phyloP scores from a whole-genome alignment of 2,888 invertebrate species.

The Cataglyphis cursor region DNA sequence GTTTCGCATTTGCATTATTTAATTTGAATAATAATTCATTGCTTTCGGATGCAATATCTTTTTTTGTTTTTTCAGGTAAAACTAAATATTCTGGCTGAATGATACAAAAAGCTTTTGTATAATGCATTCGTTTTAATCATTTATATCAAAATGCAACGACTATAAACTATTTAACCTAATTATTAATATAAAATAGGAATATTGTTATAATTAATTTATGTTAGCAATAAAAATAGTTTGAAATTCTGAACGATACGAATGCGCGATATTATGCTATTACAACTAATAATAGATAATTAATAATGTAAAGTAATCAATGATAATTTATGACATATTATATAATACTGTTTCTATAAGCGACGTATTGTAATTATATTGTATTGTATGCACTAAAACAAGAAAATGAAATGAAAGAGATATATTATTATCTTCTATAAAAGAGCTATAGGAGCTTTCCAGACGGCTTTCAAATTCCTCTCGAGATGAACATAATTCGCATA shows the following conservation, averaged over 20 bases:
- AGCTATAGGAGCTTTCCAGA: constrained; percentile 44
- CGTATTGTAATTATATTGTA: not conserved
- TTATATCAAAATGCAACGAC: not conserved
- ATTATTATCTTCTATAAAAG: constrained; percentile 13
- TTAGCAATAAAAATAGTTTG: not conserved
- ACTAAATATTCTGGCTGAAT: not conserved
- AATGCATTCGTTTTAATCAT: not conserved
- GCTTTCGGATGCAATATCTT: not conserved
- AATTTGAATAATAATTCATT: constrained; percentile 11
- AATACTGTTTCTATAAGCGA: not conserved
- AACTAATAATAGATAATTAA: not conserved
- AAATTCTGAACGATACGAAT: not conserved
- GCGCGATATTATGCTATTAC: not conserved
- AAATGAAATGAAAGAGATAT: not conserved
- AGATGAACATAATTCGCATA: constrained; percentile 63
- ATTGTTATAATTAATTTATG: constrained; percentile 4
- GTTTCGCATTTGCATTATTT: not conserved
- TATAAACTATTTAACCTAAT: constrained; percentile 2
- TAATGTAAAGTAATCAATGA: constrained; percentile 22
- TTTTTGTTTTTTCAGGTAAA: not conserved
- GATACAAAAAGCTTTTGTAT: constrained; percentile 1
- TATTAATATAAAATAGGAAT: constrained; percentile 21
- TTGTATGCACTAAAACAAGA: not conserved
- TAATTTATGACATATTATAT: not conserved
- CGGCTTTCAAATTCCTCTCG: constrained; percentile 48